These are phyloP conservation scores for Leptinotarsa lineolata DNA, from an alignment of 1,140 invertebrate genomes.

Conservation along the genomic window DNA sequence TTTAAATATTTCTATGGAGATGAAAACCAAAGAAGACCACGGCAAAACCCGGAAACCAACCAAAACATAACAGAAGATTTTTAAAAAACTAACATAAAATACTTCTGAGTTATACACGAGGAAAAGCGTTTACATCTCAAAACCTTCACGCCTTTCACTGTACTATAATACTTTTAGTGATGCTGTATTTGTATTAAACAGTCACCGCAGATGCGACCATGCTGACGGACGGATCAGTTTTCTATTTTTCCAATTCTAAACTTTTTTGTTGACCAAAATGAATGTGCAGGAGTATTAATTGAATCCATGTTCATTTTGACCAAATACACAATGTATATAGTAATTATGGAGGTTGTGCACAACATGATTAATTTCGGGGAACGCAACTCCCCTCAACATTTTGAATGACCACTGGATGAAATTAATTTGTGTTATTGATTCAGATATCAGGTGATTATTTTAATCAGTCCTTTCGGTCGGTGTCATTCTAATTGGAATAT, in stretches of 20 bases:
- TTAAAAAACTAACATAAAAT: no score
- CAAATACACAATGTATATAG: slow-evolving; percentile 1
- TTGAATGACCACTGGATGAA: neutral
- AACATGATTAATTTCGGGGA: neutral
- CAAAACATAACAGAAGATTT: no score
- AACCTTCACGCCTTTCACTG: neutral
- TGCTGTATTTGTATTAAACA: neutral
- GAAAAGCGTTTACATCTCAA: neutral
- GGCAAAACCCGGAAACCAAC: no score
- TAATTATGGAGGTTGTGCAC: neutral
- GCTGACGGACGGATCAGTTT: neutral
- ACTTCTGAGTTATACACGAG: no score
- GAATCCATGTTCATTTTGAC: neutral
- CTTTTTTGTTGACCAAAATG: neutral
- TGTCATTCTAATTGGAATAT: no score
- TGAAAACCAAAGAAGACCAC: no score
- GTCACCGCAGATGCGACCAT: neutral
- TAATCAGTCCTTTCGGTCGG: neutral
- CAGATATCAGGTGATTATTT: neutral
- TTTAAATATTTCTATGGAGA: no score
- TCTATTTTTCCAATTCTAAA: neutral
- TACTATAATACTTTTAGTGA: neutral
- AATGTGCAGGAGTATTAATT: neutral
- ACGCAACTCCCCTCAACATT: neutral
- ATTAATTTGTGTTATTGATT: slow-evolving; percentile 7